Evolutionary conservation across 2,797 vertebrate species (phyloP).

Genomic region (Fratercula arctica): DNA sequence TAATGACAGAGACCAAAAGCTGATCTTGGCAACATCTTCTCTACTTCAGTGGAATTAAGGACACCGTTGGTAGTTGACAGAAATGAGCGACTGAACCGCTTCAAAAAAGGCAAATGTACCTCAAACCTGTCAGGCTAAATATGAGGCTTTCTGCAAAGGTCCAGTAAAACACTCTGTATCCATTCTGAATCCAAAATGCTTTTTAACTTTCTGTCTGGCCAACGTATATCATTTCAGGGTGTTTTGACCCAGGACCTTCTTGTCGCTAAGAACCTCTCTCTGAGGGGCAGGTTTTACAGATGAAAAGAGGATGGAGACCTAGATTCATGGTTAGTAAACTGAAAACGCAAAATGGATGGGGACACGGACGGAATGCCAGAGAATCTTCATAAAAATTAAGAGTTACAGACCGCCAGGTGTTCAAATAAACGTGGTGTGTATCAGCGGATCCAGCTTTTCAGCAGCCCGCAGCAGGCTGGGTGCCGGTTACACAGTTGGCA

Average conservation of each 20-base stretch:
- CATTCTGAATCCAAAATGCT: neutral
- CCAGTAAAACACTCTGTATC: neutral
- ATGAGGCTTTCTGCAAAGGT: neutral
- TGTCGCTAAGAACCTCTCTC: neutral
- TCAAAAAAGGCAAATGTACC: conserved; percentile 49
- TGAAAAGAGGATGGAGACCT: neutral
- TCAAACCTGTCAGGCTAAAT: conserved; percentile 10
- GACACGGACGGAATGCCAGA: neutral
- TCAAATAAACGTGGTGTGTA: neutral
- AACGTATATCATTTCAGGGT: neutral
- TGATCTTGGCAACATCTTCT: conserved; percentile 57
- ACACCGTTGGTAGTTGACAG: conserved; percentile 53
- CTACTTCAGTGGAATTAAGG: conserved; percentile 51
- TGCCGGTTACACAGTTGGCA: neutral
- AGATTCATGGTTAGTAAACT: neutral
- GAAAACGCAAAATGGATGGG: neutral
- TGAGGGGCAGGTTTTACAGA: neutral
- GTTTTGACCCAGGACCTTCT: neutral
- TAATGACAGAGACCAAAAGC: conserved; percentile 55
- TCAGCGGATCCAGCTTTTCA: conserved; percentile 4
- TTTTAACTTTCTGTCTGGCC: neutral
- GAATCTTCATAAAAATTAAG: neutral
- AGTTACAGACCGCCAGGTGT: neutral
- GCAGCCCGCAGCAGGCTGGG: neutral
- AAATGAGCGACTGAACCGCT: neutral